Percentiles rank a stretch among this genome's conserved stretches.
These are phyloP conservation scores for Sitodiplosis mosellana DNA, from an alignment of 1,140 invertebrate genomes.

Conservation along the genomic window DNA sequence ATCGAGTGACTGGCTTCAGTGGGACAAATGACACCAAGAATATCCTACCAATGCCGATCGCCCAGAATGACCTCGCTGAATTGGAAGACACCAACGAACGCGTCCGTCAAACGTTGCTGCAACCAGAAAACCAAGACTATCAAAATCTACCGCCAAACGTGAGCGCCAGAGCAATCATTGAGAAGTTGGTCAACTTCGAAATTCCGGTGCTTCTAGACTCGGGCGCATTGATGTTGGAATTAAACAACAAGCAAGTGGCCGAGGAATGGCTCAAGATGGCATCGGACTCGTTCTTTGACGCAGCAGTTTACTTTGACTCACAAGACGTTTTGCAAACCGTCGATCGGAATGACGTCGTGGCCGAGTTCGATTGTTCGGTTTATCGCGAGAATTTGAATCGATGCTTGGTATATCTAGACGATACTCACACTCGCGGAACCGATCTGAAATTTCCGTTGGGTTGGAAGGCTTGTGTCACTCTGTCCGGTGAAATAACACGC, in stretches of 20 bases:
- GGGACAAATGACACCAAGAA: background rate
- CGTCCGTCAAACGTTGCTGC: background rate
- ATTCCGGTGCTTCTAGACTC: background rate
- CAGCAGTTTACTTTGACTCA: background rate
- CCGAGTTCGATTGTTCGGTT: background rate
- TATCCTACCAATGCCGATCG: background rate
- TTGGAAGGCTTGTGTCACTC: background rate
- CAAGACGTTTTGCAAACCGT: background rate
- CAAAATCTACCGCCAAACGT: background rate
- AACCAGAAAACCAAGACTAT: background rate
- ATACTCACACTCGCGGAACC: background rate
- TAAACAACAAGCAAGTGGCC: background rate
- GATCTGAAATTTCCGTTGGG: background rate
- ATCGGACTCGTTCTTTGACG: background rate
- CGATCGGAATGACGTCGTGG: background rate
- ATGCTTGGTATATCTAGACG: background rate
- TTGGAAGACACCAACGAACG: background rate
- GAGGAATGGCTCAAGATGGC: background rate
- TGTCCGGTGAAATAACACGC: background rate
- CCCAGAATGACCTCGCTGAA: background rate
- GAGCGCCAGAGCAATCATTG: background rate
- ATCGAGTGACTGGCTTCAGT: background rate
- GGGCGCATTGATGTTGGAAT: background rate
- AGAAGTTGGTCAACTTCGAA: background rate
- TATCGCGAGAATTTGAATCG: background rate